Evolutionary conservation across 1,140 invertebrate species (phyloP), one percentile per base, ranked within the genome.

Genomic region (Philopotamus ludificatus): DNA sequence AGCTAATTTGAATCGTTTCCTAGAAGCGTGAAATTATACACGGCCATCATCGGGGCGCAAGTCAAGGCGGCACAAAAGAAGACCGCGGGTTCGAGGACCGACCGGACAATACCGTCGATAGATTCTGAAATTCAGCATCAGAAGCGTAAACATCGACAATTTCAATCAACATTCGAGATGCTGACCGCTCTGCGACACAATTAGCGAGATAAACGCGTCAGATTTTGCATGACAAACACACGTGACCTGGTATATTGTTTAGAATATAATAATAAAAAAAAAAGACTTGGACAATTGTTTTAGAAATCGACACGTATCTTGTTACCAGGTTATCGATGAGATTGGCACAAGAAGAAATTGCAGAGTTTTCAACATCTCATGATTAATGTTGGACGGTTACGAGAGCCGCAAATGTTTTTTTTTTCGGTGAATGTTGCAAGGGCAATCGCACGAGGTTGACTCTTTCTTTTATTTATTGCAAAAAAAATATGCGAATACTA

Each of bases 1-100:
- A 59, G 20, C 63, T 68, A 68, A 68, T 68, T 68, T 57, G 50
- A 65, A 68, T 68, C 62, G 41, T 26, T 68, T 68, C 66, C 66
- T 39, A 51, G 66, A 68, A 68, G 45, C 66, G 66, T 68, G 66
- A 65, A 68, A 65, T 54, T 59, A 42, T 57, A 42, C 28, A 57
- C 34, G 34, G 26, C 10, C 23, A 57, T 18, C 28, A 55, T n/a
- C 44, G 51, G 15, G 65, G 15, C 18, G 16, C 57, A n/a, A n/a
- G n/a, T 61, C 15, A 15, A 18, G 44, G 4, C 39, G 20, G 9
- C 8, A 8, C 25, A 28, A 61, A 58, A 66, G 54, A 57, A 54
- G 49, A 42, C 3, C 16, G n/a, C 25, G 65, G 53, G 65, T 67
- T 67, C 65, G 65, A 51, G 45, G 65, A 67, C 59, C 65, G 51